Percentiles rank a stretch among this genome's conserved stretches.
These are phyloP conservation scores for Drosophila micromelanica DNA, from an alignment of 1,140 invertebrate genomes.

Conservation along the genomic window DNA sequence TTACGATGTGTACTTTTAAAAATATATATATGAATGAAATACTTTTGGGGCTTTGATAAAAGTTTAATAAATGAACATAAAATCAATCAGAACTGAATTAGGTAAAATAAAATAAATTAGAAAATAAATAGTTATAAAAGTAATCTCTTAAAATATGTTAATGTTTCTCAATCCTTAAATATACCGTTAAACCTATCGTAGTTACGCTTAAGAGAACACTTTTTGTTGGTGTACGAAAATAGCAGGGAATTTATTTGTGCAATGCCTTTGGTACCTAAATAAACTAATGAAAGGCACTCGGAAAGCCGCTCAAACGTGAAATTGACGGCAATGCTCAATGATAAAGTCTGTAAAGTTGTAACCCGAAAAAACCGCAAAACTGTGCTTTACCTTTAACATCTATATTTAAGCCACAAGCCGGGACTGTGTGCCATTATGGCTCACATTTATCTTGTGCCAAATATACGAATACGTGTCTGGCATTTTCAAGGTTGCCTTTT, in stretches of 20 bases:
- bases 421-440: constrained; percentile 51
- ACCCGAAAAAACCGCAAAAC: constrained; percentile 35
- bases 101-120: too few relatives aligned
- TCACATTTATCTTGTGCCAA: constrained; percentile 46
- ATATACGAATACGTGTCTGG: constrained; percentile 65
- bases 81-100: too few relatives aligned
- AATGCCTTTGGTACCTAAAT: constrained; percentile 28
- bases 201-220: background rate
- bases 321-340: constrained; percentile 47
- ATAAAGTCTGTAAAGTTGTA: constrained; percentile 21
- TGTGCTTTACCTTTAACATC: constrained; percentile 41
- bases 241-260: background rate
- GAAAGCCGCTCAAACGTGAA: constrained; percentile 63
- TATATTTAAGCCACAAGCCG: constrained; percentile 40
- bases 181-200: background rate
- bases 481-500: constrained; percentile 78
- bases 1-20: too few relatives aligned
- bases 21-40: too few relatives aligned
- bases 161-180: background rate
- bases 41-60: too few relatives aligned
- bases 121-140: too few relatives aligned
- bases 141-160: too few relatives aligned
- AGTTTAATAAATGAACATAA: too few relatives aligned
- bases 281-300: constrained; percentile 54
- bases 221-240: background rate